A percentile compares a stretch with the other conserved stretches of the same genome.
These are phyloP conservation scores for Ctenomys sociabilis DNA, from an alignment of 2,113 vertebrate genomes.

Conservation along the genomic window DNA sequence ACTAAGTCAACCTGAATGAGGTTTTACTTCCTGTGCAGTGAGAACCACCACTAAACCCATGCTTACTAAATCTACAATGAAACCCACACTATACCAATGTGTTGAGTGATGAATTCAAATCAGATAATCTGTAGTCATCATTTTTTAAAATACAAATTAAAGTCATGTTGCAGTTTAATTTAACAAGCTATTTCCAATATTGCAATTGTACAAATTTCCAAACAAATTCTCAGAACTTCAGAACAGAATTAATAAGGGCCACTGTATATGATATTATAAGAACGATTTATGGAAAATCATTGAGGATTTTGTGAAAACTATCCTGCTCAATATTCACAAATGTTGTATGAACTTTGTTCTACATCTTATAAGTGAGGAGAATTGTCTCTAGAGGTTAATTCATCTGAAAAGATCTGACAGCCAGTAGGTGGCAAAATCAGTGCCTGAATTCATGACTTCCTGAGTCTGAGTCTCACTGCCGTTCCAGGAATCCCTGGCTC, in stretches of 20 bases:
- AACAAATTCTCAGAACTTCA: too few species aligned
- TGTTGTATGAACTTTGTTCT: neutral
- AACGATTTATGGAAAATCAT: neutral
- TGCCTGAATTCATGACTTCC: neutral
- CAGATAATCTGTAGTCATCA: conserved; percentile 17
- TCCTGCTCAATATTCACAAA: conserved; percentile 27
- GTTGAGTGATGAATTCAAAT: neutral
- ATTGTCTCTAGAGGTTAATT: conserved; percentile 6
- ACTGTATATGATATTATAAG: neutral
- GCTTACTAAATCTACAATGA: neutral
- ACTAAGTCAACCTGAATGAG: neutral
- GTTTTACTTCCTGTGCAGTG: neutral
- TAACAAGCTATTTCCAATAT: neutral
- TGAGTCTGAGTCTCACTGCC: neutral
- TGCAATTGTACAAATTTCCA: neutral
- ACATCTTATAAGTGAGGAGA: conserved; percentile 42
- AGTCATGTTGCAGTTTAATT: neutral
- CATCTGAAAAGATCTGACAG: conserved; percentile 52
- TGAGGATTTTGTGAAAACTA: neutral
- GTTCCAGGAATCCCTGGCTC: neutral
- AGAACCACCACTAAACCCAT: neutral
- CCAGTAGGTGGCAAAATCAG: neutral
- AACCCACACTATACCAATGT: neutral
- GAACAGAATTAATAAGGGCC: conserved; percentile 31
- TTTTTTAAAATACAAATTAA: neutral